phyloP scores from a whole-genome alignment of 2,113 vertebrate species.

The Hymenochirus boettgeri region DNA sequence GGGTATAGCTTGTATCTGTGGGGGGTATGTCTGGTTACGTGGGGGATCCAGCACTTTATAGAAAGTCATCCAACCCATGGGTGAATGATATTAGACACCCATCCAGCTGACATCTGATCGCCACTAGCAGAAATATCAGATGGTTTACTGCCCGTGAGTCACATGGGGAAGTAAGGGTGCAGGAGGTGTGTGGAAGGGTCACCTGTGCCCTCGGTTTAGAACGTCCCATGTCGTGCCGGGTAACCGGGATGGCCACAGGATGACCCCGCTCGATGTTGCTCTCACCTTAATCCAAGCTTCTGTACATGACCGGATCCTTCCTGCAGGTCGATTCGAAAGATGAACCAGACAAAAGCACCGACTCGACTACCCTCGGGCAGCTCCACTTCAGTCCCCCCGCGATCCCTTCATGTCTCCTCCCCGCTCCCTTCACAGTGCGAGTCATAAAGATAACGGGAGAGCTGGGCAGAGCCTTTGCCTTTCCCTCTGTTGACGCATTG shows the following conservation, averaged over 20 bases:
- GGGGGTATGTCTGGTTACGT: too few species aligned
- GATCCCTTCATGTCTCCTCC: slow-evolving; percentile 14
- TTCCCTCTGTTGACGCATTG: slow-evolving; percentile 46
- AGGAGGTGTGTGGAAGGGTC: too few species aligned
- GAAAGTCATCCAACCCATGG: too few species aligned
- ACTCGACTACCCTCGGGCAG: slow-evolving; percentile 14
- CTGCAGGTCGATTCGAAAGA: slow-evolving; percentile 6
- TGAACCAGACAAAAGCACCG: too few species aligned
- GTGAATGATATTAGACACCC: too few species aligned
- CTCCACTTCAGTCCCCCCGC: slow-evolving; percentile 20
- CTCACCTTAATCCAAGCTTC: slow-evolving; percentile 25
- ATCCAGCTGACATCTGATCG: too few species aligned
- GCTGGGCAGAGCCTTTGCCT: slow-evolving; percentile 46
- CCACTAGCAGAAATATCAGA: slow-evolving; percentile 65
- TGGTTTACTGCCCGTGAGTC: slow-evolving; percentile 64
- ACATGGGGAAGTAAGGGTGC: slow-evolving; percentile 52
- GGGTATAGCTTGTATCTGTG: too few species aligned
- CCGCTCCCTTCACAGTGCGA: neutral
- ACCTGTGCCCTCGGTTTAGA: too few species aligned
- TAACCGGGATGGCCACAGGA: too few species aligned
- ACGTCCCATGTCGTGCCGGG: too few species aligned
- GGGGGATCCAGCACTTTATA: too few species aligned
- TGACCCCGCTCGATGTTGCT: too few species aligned
- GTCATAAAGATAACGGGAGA: slow-evolving; percentile 53
- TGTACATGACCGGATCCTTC: slow-evolving; percentile 4